Evolutionary conservation across 35 echinoderm and acorn worm species (phyloP).

Genomic region (Ophiothrix spiculata): DNA sequence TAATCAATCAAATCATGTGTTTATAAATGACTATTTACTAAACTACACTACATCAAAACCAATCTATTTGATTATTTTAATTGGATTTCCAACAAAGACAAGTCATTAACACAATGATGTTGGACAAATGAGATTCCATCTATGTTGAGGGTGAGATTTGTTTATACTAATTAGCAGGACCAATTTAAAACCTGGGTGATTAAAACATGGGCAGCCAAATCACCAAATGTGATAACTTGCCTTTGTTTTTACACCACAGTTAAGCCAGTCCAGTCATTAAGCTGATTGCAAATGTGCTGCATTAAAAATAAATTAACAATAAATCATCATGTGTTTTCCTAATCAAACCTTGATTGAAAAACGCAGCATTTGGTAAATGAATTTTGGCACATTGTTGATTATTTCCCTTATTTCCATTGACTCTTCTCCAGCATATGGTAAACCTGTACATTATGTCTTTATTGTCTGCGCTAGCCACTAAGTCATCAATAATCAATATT

Average conservation of each 20-base stretch:
- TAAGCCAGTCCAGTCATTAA: not conserved
- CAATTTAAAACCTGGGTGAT: too few relatives aligned
- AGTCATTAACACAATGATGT: too few relatives aligned
- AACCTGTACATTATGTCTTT: not conserved
- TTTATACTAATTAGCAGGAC: too few relatives aligned
- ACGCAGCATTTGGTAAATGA: not conserved
- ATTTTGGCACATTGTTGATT: conserved; percentile 9
- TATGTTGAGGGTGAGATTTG: too few relatives aligned
- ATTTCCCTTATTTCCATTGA: not conserved
- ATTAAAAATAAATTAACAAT: conserved; percentile 11
- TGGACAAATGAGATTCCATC: too few relatives aligned
- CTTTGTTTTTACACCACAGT: not conserved
- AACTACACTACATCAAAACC: too few relatives aligned
- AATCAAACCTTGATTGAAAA: not conserved
- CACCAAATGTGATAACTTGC: too few relatives aligned
- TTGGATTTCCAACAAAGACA: too few relatives aligned
- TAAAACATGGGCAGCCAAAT: too few relatives aligned
- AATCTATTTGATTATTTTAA: too few relatives aligned
- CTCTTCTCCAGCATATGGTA: not conserved
- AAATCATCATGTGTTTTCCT: not conserved
- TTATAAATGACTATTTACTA: too few relatives aligned
- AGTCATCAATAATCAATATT: not conserved
- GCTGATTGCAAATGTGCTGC: not conserved
- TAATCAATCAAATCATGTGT: too few relatives aligned
- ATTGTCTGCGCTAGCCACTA: not conserved